phyloP scores from a whole-genome alignment of 2,113 vertebrate species.

The Loxodonta africana region DNA sequence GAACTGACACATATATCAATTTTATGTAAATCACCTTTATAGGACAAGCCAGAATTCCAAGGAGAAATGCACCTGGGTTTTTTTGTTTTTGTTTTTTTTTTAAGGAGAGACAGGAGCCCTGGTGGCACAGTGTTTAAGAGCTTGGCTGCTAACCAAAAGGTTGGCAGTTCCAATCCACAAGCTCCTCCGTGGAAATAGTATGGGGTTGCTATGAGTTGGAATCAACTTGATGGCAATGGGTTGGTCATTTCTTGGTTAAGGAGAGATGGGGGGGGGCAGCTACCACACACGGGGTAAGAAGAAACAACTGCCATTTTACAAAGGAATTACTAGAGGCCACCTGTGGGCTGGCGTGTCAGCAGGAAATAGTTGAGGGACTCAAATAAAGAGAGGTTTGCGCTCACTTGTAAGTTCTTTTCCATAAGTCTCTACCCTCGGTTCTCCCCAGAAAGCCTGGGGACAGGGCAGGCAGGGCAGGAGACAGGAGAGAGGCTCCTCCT shows the following conservation, averaged over 20 bases:
- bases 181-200: too few species aligned
- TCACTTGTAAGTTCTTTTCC: neutral
- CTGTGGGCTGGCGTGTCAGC: neutral
- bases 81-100: too few species aligned
- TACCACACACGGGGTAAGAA: neutral
- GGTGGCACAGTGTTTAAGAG: too few species aligned
- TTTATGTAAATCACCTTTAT: too few species aligned
- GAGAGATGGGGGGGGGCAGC: neutral
- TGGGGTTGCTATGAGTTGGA: too few species aligned
- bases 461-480: too few species aligned
- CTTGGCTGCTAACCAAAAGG: too few species aligned
- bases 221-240: too few species aligned
- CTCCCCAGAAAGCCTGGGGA: neutral
- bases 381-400: neutral
- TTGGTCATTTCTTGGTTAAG: too few species aligned
- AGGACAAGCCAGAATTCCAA: neutral
- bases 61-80: too few species aligned
- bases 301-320: neutral
- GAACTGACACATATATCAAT: neutral
- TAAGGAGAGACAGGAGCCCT: neutral
- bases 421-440: neutral
- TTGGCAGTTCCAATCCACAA: too few species aligned
- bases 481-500: too few species aligned
- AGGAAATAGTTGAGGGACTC: neutral
- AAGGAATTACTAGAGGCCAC: neutral